Evolutionary conservation across 1,140 invertebrate genomes (phyloP), one percentile per base, ranked within the genome.

Genomic region (Tribolium madens): DNA sequence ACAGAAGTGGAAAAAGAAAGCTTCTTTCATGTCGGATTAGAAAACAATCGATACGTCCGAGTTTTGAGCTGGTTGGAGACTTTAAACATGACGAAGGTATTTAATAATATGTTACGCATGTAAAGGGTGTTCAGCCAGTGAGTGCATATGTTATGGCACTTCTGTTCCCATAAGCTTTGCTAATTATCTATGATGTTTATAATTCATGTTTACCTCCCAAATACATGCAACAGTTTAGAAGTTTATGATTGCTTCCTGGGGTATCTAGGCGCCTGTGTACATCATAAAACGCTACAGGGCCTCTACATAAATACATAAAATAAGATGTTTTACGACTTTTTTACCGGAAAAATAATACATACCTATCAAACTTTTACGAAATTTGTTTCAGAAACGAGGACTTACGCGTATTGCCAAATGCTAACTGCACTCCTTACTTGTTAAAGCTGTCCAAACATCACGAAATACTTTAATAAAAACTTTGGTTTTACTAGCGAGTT

Each of bases 181-280:
- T 72, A 72, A 72, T 72, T 72, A 72, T 72, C 70, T 72, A 72
- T 50, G 70, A 72, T 72, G 50, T 72, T 72, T 52, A 48, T 72
- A 72, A 71, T 50, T 72, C 42, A 72, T 72, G 70, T 72, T 72
- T 72, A 72, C 46, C 42, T 72, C 70, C 42, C 70, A 72, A 72
- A 72, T 72, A 72, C 47, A 72, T 72, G 70, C 70, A 72, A 72
- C 70, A 72, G 70, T 72, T 72, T 72, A 72, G 21, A 72, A 72
- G 14, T 72, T 72, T 50, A 72, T 72, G 70, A 72, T 72, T 72
- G 70, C 70, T 72, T 72, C 70, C 70, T 72, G 50, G 70, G 70
- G 46, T 72, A 46, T 31, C 69, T 9, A 48, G 70, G 70, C 70
- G 70, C 70, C 70, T 72, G 70, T 48, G 15, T 71, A 31, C 13